Conservation (phyloP, 2,113 vertebrate genomes). For the Tupaia tana region DNA sequence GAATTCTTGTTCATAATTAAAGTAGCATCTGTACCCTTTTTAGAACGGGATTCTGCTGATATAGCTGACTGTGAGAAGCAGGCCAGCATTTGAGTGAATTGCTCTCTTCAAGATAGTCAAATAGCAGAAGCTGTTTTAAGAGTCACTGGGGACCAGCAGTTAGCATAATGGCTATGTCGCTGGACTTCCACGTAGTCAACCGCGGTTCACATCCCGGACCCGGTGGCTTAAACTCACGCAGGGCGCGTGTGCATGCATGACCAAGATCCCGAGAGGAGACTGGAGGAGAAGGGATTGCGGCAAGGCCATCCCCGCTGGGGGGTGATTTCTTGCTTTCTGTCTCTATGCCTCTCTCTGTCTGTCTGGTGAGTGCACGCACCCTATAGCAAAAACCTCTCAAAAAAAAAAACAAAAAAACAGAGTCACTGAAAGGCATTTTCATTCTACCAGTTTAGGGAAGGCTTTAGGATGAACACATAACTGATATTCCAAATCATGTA, state of each 20-base stretch:
- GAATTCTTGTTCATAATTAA: constrained; percentile 43
- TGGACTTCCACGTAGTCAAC: too few species aligned
- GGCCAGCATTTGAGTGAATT: background rate
- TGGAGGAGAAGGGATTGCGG: too few species aligned
- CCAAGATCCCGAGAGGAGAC: too few species aligned
- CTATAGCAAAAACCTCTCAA: too few species aligned
- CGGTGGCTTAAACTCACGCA: too few species aligned
- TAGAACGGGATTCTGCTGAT: constrained; percentile 53
- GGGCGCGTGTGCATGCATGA: too few species aligned
- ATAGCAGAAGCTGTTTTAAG: constrained; percentile 47
- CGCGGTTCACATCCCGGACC: too few species aligned
- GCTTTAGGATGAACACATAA: background rate
- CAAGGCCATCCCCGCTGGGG: too few species aligned
- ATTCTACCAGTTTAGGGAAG: background rate
- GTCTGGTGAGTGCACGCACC: too few species aligned
- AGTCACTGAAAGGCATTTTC: constrained; percentile 40
- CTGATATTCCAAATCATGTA: background rate
- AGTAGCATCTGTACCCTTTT: background rate
- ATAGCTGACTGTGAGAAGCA: background rate
- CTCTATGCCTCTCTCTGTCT: too few species aligned
- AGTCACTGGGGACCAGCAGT: background rate
- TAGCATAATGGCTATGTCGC: too few species aligned
- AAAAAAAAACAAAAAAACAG: background rate
- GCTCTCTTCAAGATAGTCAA: constrained; percentile 68
- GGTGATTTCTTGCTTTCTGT: too few species aligned